Percentiles rank a stretch among this genome's conserved stretches.
Evolutionary conservation across 2,888 invertebrate genomes (phyloP).

Genomic region (Andrena praecox): DNA sequence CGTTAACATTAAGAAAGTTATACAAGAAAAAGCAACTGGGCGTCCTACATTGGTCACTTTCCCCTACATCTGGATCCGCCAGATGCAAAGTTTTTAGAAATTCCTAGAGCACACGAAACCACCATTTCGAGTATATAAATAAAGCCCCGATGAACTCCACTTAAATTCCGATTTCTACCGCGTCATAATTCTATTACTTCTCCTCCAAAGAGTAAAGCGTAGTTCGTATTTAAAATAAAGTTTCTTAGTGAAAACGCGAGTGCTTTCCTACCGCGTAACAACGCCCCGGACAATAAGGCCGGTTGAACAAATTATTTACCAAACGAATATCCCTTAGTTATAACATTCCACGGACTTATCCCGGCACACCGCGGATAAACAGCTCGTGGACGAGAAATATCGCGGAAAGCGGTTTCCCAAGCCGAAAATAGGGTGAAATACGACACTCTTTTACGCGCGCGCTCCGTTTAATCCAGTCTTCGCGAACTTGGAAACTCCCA

Average conservation of each 20-base stretch:
- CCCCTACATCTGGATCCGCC: background rate
- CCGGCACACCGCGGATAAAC: background rate
- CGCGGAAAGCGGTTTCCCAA: background rate
- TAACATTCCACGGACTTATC: background rate
- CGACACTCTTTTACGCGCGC: background rate
- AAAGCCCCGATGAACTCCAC: no score
- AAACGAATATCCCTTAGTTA: background rate
- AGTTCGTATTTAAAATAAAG: no score
- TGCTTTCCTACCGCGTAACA: no score
- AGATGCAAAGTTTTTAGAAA: no score
- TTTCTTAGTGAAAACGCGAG: no score
- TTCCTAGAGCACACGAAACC: no score
- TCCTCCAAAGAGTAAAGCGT: no score
- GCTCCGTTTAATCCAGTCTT: background rate
- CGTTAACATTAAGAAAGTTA: constrained; percentile 3
- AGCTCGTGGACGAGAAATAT: background rate
- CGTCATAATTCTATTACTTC: no score
- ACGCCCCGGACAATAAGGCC: no score
- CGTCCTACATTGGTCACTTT: background rate
- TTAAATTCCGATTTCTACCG: no score
- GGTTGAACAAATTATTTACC: background rate
- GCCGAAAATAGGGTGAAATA: background rate
- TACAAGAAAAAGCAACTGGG: background rate
- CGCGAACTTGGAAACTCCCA: background rate
- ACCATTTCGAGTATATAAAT: no score